Evolutionary conservation across 2,888 invertebrate genomes (phyloP).

Genomic region (Erebia palarica): DNA sequence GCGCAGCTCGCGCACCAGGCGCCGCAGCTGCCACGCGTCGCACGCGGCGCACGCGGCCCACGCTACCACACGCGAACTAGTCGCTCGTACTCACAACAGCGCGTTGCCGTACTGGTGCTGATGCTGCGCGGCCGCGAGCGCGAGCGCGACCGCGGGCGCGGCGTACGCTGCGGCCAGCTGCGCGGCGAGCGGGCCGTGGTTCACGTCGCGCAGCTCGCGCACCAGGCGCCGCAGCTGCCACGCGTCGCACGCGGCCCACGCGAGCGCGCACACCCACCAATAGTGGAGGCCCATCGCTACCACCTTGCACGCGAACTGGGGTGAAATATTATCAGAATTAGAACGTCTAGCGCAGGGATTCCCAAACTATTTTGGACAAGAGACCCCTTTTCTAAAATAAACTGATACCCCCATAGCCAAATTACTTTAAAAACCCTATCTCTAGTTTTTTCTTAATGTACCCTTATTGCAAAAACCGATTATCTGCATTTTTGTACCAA

Average conservation of each 20-base stretch:
- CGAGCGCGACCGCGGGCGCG: conserved; percentile 94
- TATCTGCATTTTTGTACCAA: no score
- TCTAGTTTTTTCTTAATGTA: no score
- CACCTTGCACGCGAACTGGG: conserved; percentile 91
- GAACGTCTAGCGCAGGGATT: no score
- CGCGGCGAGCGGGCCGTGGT: conserved; percentile 96
- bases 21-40: conserved; percentile 96
- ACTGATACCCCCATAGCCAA: no score
- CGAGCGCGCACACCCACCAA: conserved; percentile 94
- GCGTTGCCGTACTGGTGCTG: conserved; percentile 98
- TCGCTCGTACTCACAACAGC: conserved; percentile 89
- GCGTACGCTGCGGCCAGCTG: conserved; percentile 97
- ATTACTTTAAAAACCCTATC: no score
- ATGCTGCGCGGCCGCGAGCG: conserved; percentile 94
- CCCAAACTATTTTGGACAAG: no score
- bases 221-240: conserved; percentile 96
- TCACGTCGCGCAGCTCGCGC: conserved; percentile 97
- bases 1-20: conserved; percentile 96
- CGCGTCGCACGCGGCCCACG: conserved; percentile 96
- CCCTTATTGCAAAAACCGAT: no score
- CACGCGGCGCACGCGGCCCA: conserved; percentile 94
- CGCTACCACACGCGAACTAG: conserved; percentile 96
- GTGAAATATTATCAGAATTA: background rate
- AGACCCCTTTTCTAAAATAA: no score
- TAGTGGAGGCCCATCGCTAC: conserved; percentile 88